These are phyloP conservation scores for Conopomorpha cramerella DNA, from an alignment of 1,140 invertebrate genomes.

Conservation along the genomic window DNA sequence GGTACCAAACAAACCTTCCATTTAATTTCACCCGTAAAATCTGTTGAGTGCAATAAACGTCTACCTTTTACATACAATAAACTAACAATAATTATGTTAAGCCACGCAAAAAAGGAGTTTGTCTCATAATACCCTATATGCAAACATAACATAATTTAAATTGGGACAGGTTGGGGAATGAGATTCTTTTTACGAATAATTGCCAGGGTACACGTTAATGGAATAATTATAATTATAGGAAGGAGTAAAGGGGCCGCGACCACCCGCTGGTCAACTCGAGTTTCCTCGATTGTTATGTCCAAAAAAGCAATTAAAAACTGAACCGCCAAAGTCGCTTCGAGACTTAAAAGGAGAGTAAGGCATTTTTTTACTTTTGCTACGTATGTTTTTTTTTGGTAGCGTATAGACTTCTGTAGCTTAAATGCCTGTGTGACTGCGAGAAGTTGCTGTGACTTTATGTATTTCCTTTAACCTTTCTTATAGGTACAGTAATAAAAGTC, in stretches of 20 bases:
- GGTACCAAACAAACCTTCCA: no score
- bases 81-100: not conserved
- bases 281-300: slow-evolving; percentile 37
- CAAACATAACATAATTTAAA: not conserved
- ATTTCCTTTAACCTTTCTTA: no score
- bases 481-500: not conserved
- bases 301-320: slow-evolving; percentile 52
- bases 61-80: no score
- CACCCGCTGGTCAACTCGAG: slow-evolving; percentile 35
- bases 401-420: slow-evolving; percentile 2
- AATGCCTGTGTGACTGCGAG: not conserved
- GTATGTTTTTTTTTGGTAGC: slow-evolving; percentile 14
- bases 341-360: slow-evolving; percentile 20
- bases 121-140: not conserved
- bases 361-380: slow-evolving; percentile 11
- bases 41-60: no score
- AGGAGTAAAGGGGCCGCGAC: slow-evolving; percentile 35
- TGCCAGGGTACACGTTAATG: slow-evolving; percentile 44
- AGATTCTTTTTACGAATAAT: slow-evolving; percentile 42
- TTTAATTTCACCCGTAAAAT: no score
- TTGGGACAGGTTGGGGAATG: slow-evolving; percentile 17
- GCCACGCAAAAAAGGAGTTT: no score
- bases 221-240: slow-evolving; percentile 53
- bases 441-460: no score
- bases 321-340: slow-evolving; percentile 30